A percentile compares a stretch with the other conserved stretches of the same genome.
Evolutionary conservation across 2,797 vertebrate genomes (phyloP).

Genomic region (Poecilia picta): DNA sequence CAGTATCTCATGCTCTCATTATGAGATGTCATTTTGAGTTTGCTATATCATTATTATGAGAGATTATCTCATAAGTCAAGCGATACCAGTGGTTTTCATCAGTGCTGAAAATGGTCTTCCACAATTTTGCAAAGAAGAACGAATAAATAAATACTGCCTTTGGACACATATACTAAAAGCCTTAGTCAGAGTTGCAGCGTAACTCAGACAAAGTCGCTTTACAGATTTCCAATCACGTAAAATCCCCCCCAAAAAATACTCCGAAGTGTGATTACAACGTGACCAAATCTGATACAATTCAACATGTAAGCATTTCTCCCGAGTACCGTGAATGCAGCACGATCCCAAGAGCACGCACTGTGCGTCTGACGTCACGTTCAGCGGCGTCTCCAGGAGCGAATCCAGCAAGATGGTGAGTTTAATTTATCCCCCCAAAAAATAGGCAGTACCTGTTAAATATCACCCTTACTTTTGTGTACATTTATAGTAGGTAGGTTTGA

Average conservation of each 20-base stretch:
- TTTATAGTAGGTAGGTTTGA: rapidly evolving
- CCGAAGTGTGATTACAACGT: background rate
- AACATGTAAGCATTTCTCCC: background rate
- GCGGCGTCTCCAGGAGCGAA: conserved; percentile 83
- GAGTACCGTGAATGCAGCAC: conserved; percentile 11
- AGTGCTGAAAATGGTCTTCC: background rate
- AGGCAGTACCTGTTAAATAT: background rate
- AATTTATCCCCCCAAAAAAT: conserved; percentile 56
- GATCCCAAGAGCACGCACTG: conserved; percentile 16
- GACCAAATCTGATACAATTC: background rate
- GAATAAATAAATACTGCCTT: background rate
- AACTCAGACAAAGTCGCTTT: background rate
- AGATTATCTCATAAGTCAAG: too few species aligned
- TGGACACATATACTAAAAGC: background rate
- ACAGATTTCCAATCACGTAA: background rate
- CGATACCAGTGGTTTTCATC: too few species aligned
- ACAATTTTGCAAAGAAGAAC: background rate
- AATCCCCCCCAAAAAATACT: background rate
- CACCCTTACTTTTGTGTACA: rapidly evolving
- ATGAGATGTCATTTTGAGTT: too few species aligned
- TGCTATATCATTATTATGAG: too few species aligned
- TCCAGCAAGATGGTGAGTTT: conserved; percentile 87
- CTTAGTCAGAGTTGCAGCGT: background rate
- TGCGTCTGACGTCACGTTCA: conserved; percentile 80
- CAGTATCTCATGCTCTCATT: too few species aligned